phyloP scores from a whole-genome alignment of 2,888 invertebrate species.

The Teleiodes luculella region DNA sequence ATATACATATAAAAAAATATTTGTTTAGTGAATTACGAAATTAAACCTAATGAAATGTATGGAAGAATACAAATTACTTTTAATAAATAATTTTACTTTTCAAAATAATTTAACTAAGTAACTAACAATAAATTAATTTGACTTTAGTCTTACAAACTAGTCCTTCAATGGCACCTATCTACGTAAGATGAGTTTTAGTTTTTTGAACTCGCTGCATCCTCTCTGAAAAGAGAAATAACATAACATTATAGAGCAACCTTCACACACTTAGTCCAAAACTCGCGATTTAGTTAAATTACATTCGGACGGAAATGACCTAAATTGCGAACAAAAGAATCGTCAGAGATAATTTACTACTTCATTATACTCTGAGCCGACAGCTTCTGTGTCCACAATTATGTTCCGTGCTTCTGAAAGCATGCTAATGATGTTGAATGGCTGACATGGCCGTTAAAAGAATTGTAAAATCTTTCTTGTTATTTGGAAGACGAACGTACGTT shows the following conservation, averaged over 20 bases:
- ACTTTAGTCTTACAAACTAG: slow-evolving; percentile 36
- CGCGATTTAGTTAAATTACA: not conserved
- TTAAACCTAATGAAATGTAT: too few species aligned
- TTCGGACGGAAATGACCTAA: not conserved
- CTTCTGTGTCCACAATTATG: too few species aligned
- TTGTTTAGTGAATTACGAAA: not conserved
- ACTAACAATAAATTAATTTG: slow-evolving; percentile 25
- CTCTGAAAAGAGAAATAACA: slow-evolving; percentile 37
- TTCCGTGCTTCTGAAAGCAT: too few species aligned
- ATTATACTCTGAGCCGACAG: not conserved
- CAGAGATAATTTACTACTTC: not conserved
- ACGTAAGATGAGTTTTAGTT: slow-evolving; percentile 16
- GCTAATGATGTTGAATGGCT: too few species aligned
- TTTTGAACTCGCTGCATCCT: slow-evolving; percentile 21
- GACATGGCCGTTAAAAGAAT: too few species aligned
- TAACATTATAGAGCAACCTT: not conserved
- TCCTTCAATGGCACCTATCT: slow-evolving; percentile 48
- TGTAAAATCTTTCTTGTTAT: too few species aligned
- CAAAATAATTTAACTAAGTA: slow-evolving; percentile 22
- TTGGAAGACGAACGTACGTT: too few species aligned
- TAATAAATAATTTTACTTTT: not conserved
- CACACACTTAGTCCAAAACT: not conserved
- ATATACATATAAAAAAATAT: not conserved
- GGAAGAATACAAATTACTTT: too few species aligned
- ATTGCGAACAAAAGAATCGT: slow-evolving; percentile 8